A percentile compares a stretch with the other conserved stretches of the same genome.
Conservation (phyloP, 2,797 vertebrate species). For the Pachyuromys duprasi region DNA sequence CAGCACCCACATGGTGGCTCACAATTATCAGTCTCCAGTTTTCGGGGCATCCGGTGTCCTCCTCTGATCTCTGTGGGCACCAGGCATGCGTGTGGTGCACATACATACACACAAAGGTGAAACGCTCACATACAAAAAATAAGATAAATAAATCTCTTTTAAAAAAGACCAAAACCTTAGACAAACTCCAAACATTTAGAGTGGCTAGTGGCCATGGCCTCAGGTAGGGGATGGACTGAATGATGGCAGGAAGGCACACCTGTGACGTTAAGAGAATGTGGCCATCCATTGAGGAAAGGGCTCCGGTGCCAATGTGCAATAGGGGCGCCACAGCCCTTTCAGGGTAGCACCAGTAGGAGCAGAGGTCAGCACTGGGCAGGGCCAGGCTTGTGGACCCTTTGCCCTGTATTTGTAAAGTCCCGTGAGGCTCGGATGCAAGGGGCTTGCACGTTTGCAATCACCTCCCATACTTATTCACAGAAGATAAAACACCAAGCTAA, state of each 20-base stretch:
- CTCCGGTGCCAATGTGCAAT: fast-evolving
- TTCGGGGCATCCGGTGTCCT: neutral
- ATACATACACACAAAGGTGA: neutral
- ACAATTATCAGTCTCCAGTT: neutral
- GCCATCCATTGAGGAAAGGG: neutral
- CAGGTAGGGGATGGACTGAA: neutral
- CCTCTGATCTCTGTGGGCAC: neutral
- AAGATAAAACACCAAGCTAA: neutral
- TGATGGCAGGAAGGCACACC: neutral
- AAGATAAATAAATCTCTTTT: neutral
- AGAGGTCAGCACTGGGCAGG: neutral
- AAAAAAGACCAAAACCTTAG: neutral
- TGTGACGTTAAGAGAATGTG: neutral
- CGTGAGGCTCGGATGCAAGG: neutral
- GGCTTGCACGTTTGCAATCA: neutral
- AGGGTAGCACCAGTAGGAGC: neutral
- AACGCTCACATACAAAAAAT: neutral
- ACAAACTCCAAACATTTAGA: neutral
- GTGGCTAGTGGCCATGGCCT: neutral
- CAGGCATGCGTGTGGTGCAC: neutral
- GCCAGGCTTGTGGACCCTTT: neutral
- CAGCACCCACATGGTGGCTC: neutral
- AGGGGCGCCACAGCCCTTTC: neutral
- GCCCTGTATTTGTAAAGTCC: neutral
- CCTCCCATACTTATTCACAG: neutral